Evolutionary conservation across 2,797 vertebrate species (phyloP).

Genomic region (Valencia hispanica): DNA sequence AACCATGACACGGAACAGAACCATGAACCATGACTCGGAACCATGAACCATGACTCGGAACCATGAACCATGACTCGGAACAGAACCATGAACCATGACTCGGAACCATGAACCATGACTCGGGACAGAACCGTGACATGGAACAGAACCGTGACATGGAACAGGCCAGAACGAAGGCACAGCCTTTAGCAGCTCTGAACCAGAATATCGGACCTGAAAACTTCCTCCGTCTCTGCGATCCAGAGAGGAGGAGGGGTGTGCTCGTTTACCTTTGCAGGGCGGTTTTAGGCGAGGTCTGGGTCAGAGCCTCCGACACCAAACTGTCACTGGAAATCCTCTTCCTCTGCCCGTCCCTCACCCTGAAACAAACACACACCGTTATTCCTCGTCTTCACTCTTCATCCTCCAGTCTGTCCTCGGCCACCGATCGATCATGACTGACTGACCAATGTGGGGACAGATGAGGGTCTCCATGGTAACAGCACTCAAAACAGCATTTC

Average conservation of each 20-base stretch:
- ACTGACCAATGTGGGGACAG: not conserved
- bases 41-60: too few species aligned
- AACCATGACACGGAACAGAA: too few species aligned
- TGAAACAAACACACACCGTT: slow-evolving; percentile 24
- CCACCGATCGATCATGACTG: not conserved
- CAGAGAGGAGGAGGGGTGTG: not conserved
- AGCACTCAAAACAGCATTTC: not conserved
- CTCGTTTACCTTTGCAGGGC: slow-evolving; percentile 65
- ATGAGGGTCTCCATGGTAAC: slow-evolving; percentile 26
- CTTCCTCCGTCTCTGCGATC: not conserved
- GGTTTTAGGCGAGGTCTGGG: slow-evolving; percentile 50
- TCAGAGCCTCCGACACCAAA: slow-evolving; percentile 47
- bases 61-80: too few species aligned
- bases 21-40: too few species aligned
- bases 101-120: too few species aligned
- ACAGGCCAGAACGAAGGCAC: too few species aligned
- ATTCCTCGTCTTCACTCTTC: not conserved
- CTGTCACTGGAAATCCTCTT: slow-evolving; percentile 66
- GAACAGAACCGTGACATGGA: too few species aligned
- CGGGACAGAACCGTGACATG: too few species aligned
- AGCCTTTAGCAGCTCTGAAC: not conserved
- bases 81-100: too few species aligned
- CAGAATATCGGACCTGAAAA: not conserved
- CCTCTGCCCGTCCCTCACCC: slow-evolving; percentile 56
- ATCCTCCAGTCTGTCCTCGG: not conserved